A percentile compares a stretch with the other conserved stretches of the same genome.
These are phyloP conservation scores for Zaprionus bogoriensis DNA, from an alignment of 2,888 invertebrate species.

Conservation along the genomic window DNA sequence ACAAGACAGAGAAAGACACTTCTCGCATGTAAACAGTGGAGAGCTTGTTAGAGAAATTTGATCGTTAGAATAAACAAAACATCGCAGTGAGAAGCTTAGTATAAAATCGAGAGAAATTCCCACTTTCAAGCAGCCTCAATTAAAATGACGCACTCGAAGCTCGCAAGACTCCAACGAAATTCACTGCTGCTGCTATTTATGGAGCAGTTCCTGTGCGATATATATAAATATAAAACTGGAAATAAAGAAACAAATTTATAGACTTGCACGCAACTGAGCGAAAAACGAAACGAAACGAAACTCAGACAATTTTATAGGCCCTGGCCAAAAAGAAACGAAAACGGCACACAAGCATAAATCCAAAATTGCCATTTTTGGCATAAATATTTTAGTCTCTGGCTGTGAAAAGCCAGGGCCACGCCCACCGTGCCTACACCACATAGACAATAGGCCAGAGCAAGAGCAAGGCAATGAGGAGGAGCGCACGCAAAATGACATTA, in stretches of 20 bases:
- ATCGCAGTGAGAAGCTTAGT: background rate
- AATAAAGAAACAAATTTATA: constrained; percentile 18
- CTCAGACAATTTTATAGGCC: constrained; percentile 55
- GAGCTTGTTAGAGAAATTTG: background rate
- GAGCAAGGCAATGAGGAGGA: constrained; percentile 13
- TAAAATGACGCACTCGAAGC: background rate
- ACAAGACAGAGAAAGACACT: background rate
- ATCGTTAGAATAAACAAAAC: background rate
- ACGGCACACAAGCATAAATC: constrained; percentile 62
- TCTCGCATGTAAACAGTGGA: too few species aligned
- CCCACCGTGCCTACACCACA: background rate
- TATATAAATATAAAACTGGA: constrained; percentile 12
- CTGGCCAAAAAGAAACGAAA: constrained; percentile 11
- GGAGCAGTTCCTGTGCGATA: constrained; percentile 67
- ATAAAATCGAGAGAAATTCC: background rate
- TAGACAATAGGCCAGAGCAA: constrained; percentile 49
- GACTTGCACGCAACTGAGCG: constrained; percentile 14
- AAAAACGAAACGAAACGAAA: constrained; percentile 55
- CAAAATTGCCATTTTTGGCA: constrained; percentile 78
- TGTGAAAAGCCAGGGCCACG: constrained; percentile 40
- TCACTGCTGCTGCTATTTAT: constrained; percentile 66
- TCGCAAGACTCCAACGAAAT: too few species aligned
- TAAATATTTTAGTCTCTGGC: constrained; percentile 69
- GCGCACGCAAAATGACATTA: constrained; percentile 59
- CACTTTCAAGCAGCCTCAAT: background rate